phyloP scores from a whole-genome alignment of 2,797 vertebrate genomes.

The Oreortyx pictus region DNA sequence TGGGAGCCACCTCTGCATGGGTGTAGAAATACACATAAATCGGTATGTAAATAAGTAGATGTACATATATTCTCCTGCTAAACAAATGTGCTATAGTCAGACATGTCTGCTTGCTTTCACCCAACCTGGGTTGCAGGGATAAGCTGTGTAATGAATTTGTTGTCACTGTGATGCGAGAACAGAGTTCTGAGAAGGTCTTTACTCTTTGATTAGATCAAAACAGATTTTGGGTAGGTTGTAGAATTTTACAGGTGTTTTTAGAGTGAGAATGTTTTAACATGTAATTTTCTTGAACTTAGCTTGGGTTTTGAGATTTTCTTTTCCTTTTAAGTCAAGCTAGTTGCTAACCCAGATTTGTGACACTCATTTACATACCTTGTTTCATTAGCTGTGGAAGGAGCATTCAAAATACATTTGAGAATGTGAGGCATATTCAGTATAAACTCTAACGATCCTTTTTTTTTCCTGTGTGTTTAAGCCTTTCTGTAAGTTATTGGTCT shows the following conservation, averaged over 20 bases:
- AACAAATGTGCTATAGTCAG: too few relatives aligned
- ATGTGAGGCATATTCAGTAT: background rate
- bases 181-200: background rate
- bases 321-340: background rate
- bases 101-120: background rate
- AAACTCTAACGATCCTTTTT: background rate
- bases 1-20: background rate
- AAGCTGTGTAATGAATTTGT: background rate
- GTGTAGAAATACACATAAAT: background rate
- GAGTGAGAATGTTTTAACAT: background rate
- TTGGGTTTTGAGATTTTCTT: background rate
- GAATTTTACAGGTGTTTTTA: background rate
- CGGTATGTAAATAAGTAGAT: background rate
- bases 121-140: too few relatives aligned
- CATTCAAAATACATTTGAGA: background rate
- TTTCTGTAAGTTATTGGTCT: background rate
- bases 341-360: background rate
- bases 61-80: background rate
- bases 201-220: background rate
- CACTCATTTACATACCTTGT: background rate
- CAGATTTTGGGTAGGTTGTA: background rate
- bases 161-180: background rate
- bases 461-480: background rate
- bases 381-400: background rate
- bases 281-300: background rate